Base-by-base conservation (phyloP, 2,888 invertebrate genomes). In the Labia minor region DNA sequence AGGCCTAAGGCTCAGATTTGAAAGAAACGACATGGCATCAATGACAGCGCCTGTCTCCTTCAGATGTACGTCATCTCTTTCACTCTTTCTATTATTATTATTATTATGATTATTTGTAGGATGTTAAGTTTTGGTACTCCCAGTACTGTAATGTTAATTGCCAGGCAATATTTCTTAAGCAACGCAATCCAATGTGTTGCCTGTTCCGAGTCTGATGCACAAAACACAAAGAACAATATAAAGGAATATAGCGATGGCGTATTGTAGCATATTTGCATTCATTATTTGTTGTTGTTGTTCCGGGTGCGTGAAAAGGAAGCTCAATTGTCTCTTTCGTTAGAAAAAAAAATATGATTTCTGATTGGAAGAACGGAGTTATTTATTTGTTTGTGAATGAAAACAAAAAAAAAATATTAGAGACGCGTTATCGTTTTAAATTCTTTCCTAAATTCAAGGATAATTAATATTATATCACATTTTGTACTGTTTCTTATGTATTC, bases 21-120 rank as follows among this genome's bases (percentile, higher is more conserved):
- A 49, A 49, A 49, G 49, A 49, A 49, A 49, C 49, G 49, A 49
- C 49, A 11, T 49, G 49, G 49, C 49, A 49, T 49, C 49, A 49
- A 49, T 49, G 49, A 49, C 49, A 49, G 16, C 14, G 6, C 33
- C 33, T 33, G 33, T 33, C 33, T 33, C 33, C 11, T 33, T 33
- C 33, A 33, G 6, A 8, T 49, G 49, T 16, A 49, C 49, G 6
- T 14, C 3, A 4, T 49, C 49, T 49, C 49, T 49, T 16, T n/a
- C 49, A n/a, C 49, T 49, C 49, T 49, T 49, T 49, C 49, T 49
- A 49, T 49, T 49, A 49, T 49, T 49, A 49, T 49, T 49, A 49
- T 49, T 49, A 49, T 49, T 49, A 49, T 33, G 6, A 33, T 49
- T 49, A 49, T 49, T 49, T 49, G 49, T 14, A 49, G 49, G n/a